Evolutionary conservation across 2,113 vertebrate genomes (phyloP).

Genomic region (Mixornis gularis): DNA sequence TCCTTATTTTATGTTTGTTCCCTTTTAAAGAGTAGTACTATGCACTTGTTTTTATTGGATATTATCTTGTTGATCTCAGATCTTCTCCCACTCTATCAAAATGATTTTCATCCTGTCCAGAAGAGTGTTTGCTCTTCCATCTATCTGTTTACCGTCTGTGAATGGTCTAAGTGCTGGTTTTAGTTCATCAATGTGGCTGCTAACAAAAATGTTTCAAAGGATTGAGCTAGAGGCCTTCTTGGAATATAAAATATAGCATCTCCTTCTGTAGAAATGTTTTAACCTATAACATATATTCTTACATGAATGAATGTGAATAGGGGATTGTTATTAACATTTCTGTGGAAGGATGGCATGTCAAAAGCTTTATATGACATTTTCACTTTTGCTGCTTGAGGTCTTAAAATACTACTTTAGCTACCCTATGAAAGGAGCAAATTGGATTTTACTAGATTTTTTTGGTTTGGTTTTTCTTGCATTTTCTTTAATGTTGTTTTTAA

Average conservation of each 20-base stretch:
- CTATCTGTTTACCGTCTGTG: not conserved
- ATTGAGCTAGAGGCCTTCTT: not conserved
- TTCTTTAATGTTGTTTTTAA: not conserved
- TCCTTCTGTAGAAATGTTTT: not conserved
- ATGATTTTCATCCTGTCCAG: not conserved
- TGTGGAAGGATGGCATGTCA: not conserved
- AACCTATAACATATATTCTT: not conserved
- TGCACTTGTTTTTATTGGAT: not conserved
- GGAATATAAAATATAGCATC: not conserved
- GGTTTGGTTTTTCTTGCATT: rapidly evolving
- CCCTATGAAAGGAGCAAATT: not conserved
- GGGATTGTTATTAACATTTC: not conserved
- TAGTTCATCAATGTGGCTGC: not conserved
- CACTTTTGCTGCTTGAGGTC: not conserved
- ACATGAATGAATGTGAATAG: not conserved
- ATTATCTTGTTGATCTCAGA: not conserved
- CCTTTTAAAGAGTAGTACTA: not conserved
- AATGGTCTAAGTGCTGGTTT: not conserved
- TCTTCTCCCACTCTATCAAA: not conserved
- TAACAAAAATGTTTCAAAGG: not conserved
- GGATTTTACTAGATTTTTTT: not conserved
- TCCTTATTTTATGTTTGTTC: not conserved
- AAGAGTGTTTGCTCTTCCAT: not conserved
- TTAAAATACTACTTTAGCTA: not conserved
- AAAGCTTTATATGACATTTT: not conserved